A percentile compares a stretch with the other conserved stretches of the same genome.
Conservation (phyloP, 2,113 vertebrate species). For the Oncorhynchus tshawytscha region DNA sequence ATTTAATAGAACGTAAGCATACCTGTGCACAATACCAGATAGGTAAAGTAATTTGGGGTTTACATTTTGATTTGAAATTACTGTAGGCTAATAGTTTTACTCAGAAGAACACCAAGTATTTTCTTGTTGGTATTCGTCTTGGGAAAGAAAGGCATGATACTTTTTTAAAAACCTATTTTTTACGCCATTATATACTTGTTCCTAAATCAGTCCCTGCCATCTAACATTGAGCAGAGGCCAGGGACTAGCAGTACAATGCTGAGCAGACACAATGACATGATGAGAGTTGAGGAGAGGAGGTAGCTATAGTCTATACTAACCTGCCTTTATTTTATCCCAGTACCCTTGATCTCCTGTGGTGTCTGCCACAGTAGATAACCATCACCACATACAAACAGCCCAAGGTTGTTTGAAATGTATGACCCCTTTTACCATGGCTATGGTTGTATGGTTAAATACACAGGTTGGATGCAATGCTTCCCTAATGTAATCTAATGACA, state of each 20-base stretch:
- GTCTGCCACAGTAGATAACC: slow-evolving; percentile 60
- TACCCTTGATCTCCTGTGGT: slow-evolving; percentile 36
- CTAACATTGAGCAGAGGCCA: slow-evolving; percentile 15
- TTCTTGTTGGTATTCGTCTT: not conserved
- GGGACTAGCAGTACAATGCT: slow-evolving; percentile 11
- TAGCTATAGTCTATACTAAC: slow-evolving; percentile 15
- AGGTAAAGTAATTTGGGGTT: not conserved
- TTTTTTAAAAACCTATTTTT: not conserved
- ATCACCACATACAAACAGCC: slow-evolving; percentile 54
- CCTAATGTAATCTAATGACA: slow-evolving; percentile 59
- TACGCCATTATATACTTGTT: slow-evolving; percentile 10
- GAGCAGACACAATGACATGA: slow-evolving; percentile 26
- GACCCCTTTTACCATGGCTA: slow-evolving; percentile 45
- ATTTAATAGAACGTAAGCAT: not conserved
- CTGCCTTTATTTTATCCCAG: slow-evolving; percentile 36
- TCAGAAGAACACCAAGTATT: not conserved
- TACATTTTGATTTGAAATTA: not conserved
- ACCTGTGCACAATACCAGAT: not conserved
- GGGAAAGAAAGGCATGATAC: not conserved
- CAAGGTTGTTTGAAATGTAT: slow-evolving; percentile 67
- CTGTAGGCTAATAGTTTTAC: not conserved
- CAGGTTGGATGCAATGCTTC: slow-evolving; percentile 43
- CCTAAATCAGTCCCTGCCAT: slow-evolving; percentile 25
- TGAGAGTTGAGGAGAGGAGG: slow-evolving; percentile 10
- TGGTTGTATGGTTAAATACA: slow-evolving; percentile 24